Evolutionary conservation across 2,888 invertebrate genomes (phyloP), one percentile per base, ranked within the genome.

Genomic region (Stenolophus ochropezus): DNA sequence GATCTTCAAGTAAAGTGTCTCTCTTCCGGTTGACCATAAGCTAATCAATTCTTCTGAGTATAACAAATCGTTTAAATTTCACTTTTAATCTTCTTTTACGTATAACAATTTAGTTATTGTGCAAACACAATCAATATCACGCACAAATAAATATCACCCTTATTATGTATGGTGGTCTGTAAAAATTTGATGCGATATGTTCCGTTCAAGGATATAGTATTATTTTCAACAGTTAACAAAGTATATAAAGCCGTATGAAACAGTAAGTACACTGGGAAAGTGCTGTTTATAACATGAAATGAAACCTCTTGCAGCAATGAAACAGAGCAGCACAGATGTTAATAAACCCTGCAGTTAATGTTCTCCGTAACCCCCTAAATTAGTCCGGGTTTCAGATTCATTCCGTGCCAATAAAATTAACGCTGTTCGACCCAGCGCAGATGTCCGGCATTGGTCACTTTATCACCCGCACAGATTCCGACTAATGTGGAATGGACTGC

Each of bases 391-490:
- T 8, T 69, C 33, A 6, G 8, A 16, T 21, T 56, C n/a, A 25
- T 25, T 11, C 20, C 14, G 33, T 33, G 65, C 33, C 65, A 69
- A 69, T 69, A 69, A 69, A 69, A 69, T 69, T 69, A 69, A 69
- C 65, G 65, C 65, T 18, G 6, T 27, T 16, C 20, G n/a, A 18
- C 18, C 33, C 33, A 8, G 33, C 16, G 27, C 65, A 69, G 65
- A 69, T 69, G 65, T 69, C 65, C 65, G 18, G 14, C 18, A 33
- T 18, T 33, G 65, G 65, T 69, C 65, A 69, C 8, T 69, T 69
- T 69, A 69, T 69, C 65, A 69, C 65, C 65, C 65, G 65, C 65
- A 69, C 65, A 33, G 65, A 69, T 69, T 61, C 65, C 42, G 18
- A 18, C 8, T 69, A 69, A 69, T 69, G 18, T 69, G 2, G 3